Base-by-base conservation (phyloP, 2,888 invertebrate genomes). In the Leucophenga maculata region DNA sequence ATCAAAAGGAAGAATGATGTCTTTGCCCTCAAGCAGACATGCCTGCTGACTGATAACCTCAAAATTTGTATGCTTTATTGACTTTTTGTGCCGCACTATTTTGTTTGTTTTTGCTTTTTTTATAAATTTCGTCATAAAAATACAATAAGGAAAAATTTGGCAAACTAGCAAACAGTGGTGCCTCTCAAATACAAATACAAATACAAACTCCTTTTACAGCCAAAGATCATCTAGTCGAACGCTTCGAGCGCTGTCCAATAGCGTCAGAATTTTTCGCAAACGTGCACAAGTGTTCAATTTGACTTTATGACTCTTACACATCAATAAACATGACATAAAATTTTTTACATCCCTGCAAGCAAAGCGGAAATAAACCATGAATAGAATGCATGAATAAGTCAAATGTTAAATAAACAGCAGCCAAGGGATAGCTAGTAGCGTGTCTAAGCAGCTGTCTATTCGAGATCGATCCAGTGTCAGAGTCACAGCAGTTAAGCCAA, bases 291-390 rank as follows among this genome's bases (percentile, higher is more conserved):
- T 78, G 78, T 79, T 80, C 77, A 77, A 77, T 81, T 78, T 84
- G 76, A 79, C 79, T 83, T 82, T 78, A 78, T 78, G 84, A 84
- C 79, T 83, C 76, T 79, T 78, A 78, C 85, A 80, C 84, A 81
- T 85, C 83, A 80, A 84, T 84, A 79, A 84, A 78, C 83, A 82
- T 82, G 82, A 75, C 83, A 81, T 81, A 78, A 81, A 83, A 83
- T 75, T 75, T 67, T 72, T 72, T 66, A 73, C 4, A 3, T 22
- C 6, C 64, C 31, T 31, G 76, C 66, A 71, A 69, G 16, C 18
- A 52, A 50, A 31, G 32, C 31, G 22, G 26, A 65, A 48, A 31
- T 16, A 65, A 60, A 60, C 14, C 14, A 79, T 75, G 74, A 73
- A 76, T 77, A 77, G 75, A 79, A 80, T 72, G 80, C 77, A 81